Percentiles rank a stretch among this genome's conserved stretches.
These are phyloP conservation scores for Nesogale talazaci DNA, from an alignment of 2,113 vertebrate species.

Conservation along the genomic window DNA sequence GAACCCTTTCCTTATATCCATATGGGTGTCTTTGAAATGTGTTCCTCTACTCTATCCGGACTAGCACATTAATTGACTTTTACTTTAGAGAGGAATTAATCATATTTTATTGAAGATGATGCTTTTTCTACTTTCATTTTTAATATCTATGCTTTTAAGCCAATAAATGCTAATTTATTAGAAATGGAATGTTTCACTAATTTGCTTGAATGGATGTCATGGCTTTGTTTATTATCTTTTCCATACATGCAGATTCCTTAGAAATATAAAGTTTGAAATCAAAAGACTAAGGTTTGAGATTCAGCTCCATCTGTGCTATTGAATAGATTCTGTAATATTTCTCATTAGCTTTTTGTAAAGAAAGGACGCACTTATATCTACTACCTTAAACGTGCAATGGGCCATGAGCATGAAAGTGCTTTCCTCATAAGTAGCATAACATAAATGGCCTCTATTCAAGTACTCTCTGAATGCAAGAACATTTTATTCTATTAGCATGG, in stretches of 20 bases:
- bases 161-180: slow-evolving; percentile 8
- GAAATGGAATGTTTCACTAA: background rate
- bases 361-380: background rate
- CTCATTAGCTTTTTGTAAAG: background rate
- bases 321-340: background rate
- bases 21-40: too few relatives aligned
- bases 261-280: background rate
- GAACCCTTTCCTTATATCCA: too few relatives aligned
- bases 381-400: background rate
- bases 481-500: too few relatives aligned
- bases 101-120: background rate
- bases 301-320: background rate
- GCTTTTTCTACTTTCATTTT: background rate
- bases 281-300: background rate
- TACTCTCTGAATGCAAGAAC: too few relatives aligned
- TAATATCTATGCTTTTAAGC: slow-evolving; percentile 15
- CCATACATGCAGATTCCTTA: background rate
- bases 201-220: slow-evolving; percentile 2
- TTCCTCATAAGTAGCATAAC: slow-evolving; percentile 2
- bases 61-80: too few relatives aligned
- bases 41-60: too few relatives aligned
- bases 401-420: background rate
- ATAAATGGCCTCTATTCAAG: background rate
- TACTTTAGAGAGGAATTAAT: background rate
- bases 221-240: slow-evolving; percentile 15